Base-by-base conservation (phyloP, 2,113 vertebrate species). In the Corythoichthys haematopterus region DNA sequence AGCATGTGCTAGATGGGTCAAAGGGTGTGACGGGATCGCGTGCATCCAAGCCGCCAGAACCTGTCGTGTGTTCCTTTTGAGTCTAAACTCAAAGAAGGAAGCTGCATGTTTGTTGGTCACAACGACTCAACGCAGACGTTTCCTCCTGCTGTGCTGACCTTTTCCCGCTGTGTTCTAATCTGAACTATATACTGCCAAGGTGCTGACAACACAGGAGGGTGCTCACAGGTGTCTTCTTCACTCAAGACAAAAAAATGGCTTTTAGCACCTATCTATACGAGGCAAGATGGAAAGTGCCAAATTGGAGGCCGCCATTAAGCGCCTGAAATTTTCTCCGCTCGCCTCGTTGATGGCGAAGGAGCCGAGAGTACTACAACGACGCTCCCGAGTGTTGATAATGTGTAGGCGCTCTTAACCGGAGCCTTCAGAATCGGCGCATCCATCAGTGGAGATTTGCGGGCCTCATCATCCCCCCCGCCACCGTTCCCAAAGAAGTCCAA, bases 381-480 rank as follows among this genome's bases (percentile, higher is more conserved):
- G 56, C 56, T 58, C 35, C 56, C 2, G 56, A 60, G 58, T 45
- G 60, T 45, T 47, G n/a, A 62, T 62, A 28, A 62, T 33, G n/a
- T 3, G n/a, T 62, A 3, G 20, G 60, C 40, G 59, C 71, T 66
- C 13, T 62, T 45, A 45, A 40, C 37, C 37, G 4, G 6, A 62
- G 43, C 28, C 43, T 46, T 62, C 40, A 47, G 20, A 46, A n/a
- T 62, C 28, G 5, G 28, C 12, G 60, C 12, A 47, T 84, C 28
- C 50, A 88, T 87, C 82, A 10, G 14, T 70, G 1, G 85, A 88
- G 90, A 87, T 81, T 87, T 62, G 40, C 2, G 11, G 10, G 11
- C 60, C 43, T 62, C 60, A 62, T 88, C 87, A 76, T 83, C 84
- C 13, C 59, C 69, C 75, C 66, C 50, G 60, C 66, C 50, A 64